These are phyloP conservation scores for Orussus abietinus DNA, from an alignment of 1,140 invertebrate species.

Conservation along the genomic window DNA sequence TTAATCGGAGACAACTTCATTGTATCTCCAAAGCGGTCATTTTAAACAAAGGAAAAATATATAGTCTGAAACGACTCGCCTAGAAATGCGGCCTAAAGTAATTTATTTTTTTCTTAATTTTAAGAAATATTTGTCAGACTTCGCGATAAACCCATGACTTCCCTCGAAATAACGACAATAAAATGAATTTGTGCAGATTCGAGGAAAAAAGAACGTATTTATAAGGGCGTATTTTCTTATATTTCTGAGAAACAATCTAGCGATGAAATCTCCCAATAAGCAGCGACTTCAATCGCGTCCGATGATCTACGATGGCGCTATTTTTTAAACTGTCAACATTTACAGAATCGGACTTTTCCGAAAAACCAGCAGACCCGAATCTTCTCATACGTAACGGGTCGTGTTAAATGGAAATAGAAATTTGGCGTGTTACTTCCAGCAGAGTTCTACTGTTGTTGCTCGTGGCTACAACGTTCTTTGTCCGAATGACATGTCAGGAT, in stretches of 20 bases:
- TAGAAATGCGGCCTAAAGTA: too few relatives aligned
- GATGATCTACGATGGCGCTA: background rate
- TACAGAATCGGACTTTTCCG: background rate
- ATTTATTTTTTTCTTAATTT: background rate
- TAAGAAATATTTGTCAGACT: background rate
- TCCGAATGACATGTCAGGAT: background rate
- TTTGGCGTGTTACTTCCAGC: too few relatives aligned
- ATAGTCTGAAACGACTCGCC: too few relatives aligned
- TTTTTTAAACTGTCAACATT: background rate
- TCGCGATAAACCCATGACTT: background rate
- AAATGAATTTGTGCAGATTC: background rate
- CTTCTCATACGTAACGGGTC: background rate
- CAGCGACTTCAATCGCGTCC: background rate
- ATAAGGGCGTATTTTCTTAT: too few relatives aligned
- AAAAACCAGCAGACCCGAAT: background rate
- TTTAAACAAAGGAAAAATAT: too few relatives aligned
- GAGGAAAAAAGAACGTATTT: background rate
- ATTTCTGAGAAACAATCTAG: background rate
- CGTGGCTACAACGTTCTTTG: background rate
- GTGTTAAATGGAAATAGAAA: conserved; percentile 6
- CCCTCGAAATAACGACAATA: background rate
- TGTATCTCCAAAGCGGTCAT: too few relatives aligned
- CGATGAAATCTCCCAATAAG: background rate
- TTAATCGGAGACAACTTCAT: background rate
- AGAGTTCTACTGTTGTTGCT: too few relatives aligned